These are phyloP conservation scores for Ochotona princeps DNA, from an alignment of 2,113 vertebrate species.

Conservation along the genomic window DNA sequence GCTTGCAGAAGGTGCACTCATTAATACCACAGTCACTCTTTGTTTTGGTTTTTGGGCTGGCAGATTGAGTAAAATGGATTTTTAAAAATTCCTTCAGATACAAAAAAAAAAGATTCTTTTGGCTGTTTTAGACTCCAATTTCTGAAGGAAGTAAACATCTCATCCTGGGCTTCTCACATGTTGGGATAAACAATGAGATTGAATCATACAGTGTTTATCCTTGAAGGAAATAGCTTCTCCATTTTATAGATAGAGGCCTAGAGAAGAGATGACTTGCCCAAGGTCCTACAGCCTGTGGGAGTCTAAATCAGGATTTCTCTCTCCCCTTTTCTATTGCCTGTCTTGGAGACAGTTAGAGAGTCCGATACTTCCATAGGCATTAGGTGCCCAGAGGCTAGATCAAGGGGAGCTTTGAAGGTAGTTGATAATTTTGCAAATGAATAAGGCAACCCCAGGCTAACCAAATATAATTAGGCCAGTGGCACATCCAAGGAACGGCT, in stretches of 20 bases:
- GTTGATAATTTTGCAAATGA: neutral
- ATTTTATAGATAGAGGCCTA: constrained; percentile 16
- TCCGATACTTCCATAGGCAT: neutral
- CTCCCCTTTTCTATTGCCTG: neutral
- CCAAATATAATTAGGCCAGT: neutral
- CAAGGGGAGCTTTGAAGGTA: neutral
- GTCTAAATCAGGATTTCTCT: neutral
- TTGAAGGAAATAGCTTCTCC: constrained; percentile 64
- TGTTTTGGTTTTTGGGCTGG: constrained; percentile 71
- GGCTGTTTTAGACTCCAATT: constrained; percentile 62
- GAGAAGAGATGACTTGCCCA: neutral
- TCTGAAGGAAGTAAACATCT: constrained; percentile 75
- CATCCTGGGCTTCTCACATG: constrained; percentile 60
- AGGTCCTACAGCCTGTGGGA: neutral
- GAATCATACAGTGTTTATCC: constrained; percentile 57
- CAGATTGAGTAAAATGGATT: constrained; percentile 68
- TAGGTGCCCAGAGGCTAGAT: neutral
- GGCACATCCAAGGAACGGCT: neutral
- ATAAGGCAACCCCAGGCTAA: neutral
- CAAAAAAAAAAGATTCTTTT: constrained; percentile 11
- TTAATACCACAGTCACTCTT: neutral
- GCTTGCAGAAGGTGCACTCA: neutral
- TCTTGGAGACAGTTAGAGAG: neutral
- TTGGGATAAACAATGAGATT: constrained; percentile 66
- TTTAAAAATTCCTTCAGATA: constrained; percentile 54